phyloP scores from a whole-genome alignment of 2,113 vertebrate species.

The Rhabdornis inornatus region DNA sequence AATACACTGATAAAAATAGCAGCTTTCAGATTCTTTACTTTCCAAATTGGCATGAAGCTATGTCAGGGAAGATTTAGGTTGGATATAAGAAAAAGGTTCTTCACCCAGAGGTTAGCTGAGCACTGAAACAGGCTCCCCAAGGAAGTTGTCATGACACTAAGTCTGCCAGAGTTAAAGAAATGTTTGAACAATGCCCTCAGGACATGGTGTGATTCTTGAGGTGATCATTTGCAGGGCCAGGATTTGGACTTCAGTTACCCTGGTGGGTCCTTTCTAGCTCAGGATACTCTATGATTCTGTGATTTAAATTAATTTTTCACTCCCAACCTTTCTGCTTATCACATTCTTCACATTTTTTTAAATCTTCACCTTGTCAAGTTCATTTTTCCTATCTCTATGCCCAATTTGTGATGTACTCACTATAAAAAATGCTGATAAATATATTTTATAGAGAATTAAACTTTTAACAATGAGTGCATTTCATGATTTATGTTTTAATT shows the following conservation, averaged over 20 bases:
- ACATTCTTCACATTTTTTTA: background rate
- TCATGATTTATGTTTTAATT: background rate
- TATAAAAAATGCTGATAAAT: background rate
- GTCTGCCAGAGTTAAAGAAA: background rate
- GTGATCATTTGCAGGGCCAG: background rate
- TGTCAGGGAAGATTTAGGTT: background rate
- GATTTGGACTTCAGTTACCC: background rate
- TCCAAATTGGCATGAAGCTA: background rate
- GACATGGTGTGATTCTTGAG: background rate
- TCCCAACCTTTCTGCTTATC: background rate
- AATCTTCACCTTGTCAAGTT: conserved; percentile 7
- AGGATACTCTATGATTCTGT: background rate
- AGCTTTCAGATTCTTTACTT: background rate
- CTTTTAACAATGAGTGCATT: background rate
- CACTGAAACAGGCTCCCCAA: background rate
- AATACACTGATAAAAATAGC: background rate
- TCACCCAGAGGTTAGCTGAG: background rate
- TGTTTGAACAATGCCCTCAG: background rate
- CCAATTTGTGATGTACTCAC: background rate
- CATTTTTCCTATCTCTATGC: background rate
- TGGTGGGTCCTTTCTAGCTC: background rate
- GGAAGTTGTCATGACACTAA: background rate
- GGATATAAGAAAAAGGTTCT: background rate
- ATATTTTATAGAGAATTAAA: background rate
- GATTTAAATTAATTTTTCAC: background rate